Evolutionary conservation across 2,797 vertebrate species (phyloP).

Genomic region (Numenius phaeopus): DNA sequence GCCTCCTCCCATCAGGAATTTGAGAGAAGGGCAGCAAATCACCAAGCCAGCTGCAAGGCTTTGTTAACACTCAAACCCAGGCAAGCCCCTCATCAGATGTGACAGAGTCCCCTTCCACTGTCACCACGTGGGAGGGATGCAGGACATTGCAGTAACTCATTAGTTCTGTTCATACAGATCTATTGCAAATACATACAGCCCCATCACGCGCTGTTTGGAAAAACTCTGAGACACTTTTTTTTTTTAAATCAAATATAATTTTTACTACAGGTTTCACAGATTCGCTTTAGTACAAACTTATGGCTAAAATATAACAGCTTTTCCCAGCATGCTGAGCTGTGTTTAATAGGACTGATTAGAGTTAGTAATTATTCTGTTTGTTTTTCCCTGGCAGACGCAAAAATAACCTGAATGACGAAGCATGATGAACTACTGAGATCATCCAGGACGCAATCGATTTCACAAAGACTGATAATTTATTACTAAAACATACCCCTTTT

Average conservation of each 20-base stretch:
- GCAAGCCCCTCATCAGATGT: rapidly evolving
- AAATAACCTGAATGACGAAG: not conserved
- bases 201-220: not conserved
- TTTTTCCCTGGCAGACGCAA: not conserved
- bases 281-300: not conserved
- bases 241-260: not conserved
- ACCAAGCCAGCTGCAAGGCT: not conserved
- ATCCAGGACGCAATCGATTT: not conserved
- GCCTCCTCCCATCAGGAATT: not conserved
- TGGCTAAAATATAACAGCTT: not conserved
- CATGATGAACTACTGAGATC: not conserved
- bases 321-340: not conserved
- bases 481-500: not conserved
- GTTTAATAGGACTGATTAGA: not conserved
- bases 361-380: too few relatives aligned
- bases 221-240: not conserved
- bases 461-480: not conserved
- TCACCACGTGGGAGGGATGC: rapidly evolving
- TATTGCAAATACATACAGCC: not conserved
- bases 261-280: not conserved
- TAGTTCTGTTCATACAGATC: not conserved
- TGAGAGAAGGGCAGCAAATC: not conserved
- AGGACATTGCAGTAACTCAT: not conserved
- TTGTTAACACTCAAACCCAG: not conserved
- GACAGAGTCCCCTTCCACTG: not conserved